These are phyloP conservation scores for Eledona agricola DNA, from an alignment of 2,888 invertebrate genomes.

Conservation along the genomic window DNA sequence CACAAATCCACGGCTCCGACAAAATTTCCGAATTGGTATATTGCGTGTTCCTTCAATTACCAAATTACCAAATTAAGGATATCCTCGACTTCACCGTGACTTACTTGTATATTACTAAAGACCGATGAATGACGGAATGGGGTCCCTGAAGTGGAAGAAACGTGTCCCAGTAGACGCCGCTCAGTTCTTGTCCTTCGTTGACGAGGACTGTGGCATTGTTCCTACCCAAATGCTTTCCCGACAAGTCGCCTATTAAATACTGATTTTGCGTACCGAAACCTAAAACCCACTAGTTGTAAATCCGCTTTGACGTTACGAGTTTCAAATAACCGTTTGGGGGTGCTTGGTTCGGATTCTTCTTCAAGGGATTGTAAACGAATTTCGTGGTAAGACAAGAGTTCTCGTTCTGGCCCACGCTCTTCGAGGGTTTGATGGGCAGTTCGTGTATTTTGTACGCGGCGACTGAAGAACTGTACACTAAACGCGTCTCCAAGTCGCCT, in stretches of 20 bases:
- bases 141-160: constrained; percentile 85
- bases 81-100: too few relatives aligned
- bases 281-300: too few relatives aligned
- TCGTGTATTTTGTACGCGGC: constrained; percentile 76
- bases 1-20: constrained; percentile 70
- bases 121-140: constrained; percentile 81
- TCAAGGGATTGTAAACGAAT: constrained; percentile 79
- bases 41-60: constrained; percentile 62
- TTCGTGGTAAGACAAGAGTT: constrained; percentile 76
- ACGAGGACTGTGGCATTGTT: constrained; percentile 76
- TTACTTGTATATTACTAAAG: constrained; percentile 80
- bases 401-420: constrained; percentile 61
- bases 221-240: constrained; percentile 82
- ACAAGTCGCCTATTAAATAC: constrained; percentile 88
- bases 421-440: constrained; percentile 71
- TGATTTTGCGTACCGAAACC: constrained; percentile 85
- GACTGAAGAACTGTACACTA: constrained; percentile 78
- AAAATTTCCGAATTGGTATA: constrained; percentile 61
- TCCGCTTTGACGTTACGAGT: too few relatives aligned
- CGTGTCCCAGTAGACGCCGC: constrained; percentile 81
- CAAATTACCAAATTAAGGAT: too few relatives aligned
- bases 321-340: constrained; percentile 75
- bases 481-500: constrained; percentile 73
- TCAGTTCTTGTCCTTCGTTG: constrained; percentile 77
- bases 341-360: constrained; percentile 64